Conservation (phyloP, 1,140 invertebrate genomes). For the Bacillus rossius region DNA sequence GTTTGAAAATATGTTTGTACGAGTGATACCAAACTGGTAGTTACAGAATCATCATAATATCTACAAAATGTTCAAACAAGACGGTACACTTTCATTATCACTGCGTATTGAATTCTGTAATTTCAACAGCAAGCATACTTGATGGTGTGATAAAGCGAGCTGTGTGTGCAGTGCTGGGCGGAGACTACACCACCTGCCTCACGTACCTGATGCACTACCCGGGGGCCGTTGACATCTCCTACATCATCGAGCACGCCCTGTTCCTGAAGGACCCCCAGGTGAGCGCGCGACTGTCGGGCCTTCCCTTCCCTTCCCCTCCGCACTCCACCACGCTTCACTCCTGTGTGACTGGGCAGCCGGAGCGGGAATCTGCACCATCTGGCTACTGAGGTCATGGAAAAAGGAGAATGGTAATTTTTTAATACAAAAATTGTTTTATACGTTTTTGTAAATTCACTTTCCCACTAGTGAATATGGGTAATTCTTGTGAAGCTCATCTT, state of each 20-base stretch:
- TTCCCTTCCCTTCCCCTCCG: not conserved
- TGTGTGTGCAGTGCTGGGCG: constrained; percentile 49
- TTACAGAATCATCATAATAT: too few relatives aligned
- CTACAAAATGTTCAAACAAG: not conserved
- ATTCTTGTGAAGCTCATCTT: too few relatives aligned
- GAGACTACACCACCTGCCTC: constrained; percentile 58
- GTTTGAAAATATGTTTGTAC: too few relatives aligned
- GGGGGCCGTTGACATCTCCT: constrained; percentile 52
- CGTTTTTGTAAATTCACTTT: too few relatives aligned
- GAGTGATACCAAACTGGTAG: too few relatives aligned
- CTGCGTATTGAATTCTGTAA: not conserved
- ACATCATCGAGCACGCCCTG: constrained; percentile 57
- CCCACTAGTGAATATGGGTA: too few relatives aligned
- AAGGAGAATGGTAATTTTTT: too few relatives aligned
- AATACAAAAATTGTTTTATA: too few relatives aligned
- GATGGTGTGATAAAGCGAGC: constrained; percentile 10
- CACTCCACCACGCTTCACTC: not conserved
- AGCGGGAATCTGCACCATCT: too few relatives aligned
- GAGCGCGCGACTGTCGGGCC: not conserved
- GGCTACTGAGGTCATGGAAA: too few relatives aligned
- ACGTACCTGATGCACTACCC: constrained; percentile 63
- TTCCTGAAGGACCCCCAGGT: constrained; percentile 51
- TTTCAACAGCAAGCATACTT: too few relatives aligned
- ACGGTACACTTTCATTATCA: not conserved
- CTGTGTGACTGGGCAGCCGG: not conserved